Evolutionary conservation across 2,888 invertebrate species (phyloP), one percentile per base, ranked within the genome.

Genomic region (Chrysina gloriosa): DNA sequence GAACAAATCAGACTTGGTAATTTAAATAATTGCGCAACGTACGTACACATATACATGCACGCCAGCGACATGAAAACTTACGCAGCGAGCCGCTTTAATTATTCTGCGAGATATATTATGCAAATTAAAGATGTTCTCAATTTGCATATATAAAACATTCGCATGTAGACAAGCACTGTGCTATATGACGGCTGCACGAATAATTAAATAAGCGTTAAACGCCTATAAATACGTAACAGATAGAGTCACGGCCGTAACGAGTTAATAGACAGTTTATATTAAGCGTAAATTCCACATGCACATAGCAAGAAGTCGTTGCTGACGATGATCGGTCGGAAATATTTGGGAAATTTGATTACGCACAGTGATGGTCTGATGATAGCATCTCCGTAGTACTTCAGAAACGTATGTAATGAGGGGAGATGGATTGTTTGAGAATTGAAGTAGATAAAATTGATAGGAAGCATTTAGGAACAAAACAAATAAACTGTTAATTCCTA

Each of bases 71-170:
- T 29, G 11, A 16, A 52, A 29, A 52, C 29, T 52, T 52, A 52
- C 29, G 31, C 16, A 29, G 29, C 29, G 29, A 14, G 14, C 29
- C 7, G 42, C 29, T 16, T 52, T 52, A 52, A 52, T 52, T 52
- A 52, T 52, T 52, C 50, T 29, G 50, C 50, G 29, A 52, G 50
- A 52, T 52, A 52, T 52, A 52, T 52, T 52, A 52, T 52, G 50
- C 14, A 52, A 52, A 52, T 52, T 52, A 29, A 52, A 52, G 50
- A 52, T 16, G 50, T 29, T 52, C 29, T 25, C 50, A 29, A 52
- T 52, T 52, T 52, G 50, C 50, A 52, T 52, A 29, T 52, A 52
- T 52, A 52, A 52, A 52, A 31, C 50, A 52, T 52, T 52, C 14
- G 50, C 29, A 52, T 7, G 50, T 27, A 29, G 14, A 29, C 50